A percentile compares a stretch with the other conserved stretches of the same genome.
These are phyloP conservation scores for Drosophila pallidifrons DNA, from an alignment of 1,140 invertebrate genomes.

Conservation along the genomic window DNA sequence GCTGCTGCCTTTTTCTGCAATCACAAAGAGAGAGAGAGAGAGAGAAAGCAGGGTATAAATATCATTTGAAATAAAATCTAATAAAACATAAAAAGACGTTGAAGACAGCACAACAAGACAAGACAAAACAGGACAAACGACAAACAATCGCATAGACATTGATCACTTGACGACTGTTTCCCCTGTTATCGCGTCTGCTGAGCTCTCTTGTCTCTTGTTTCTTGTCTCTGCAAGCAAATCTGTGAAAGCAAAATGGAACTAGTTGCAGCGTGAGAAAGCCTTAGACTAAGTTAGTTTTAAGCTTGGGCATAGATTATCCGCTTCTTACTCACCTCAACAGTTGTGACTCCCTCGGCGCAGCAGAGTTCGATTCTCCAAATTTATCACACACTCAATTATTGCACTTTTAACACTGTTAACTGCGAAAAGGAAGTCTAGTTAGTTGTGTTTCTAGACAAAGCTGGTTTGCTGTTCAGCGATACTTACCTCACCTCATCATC, in stretches of 20 bases:
- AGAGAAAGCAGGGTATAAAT: background rate
- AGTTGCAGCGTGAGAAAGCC: background rate
- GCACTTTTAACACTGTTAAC: slow-evolving; percentile 23
- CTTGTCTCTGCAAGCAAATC: slow-evolving; percentile 42
- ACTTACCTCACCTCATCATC: slow-evolving; percentile 95
- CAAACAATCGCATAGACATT: slow-evolving; percentile 64
- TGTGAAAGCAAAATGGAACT: slow-evolving; percentile 55
- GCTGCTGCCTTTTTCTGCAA: slow-evolving; percentile 73
- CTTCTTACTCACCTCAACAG: slow-evolving; percentile 27
- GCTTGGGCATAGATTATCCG: too few relatives aligned
- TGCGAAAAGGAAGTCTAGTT: slow-evolving; percentile 3
- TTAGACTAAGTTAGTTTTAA: background rate
- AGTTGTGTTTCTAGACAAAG: background rate
- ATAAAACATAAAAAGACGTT: too few relatives aligned
- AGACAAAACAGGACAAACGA: slow-evolving; percentile 30
- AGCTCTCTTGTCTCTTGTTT: background rate
- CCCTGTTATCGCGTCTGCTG: background rate
- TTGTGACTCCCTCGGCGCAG: background rate
- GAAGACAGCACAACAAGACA: slow-evolving; percentile 33
- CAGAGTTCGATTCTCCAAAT: background rate
- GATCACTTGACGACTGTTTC: slow-evolving; percentile 51
- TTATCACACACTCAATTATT: slow-evolving; percentile 8
- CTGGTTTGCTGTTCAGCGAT: slow-evolving; percentile 52
- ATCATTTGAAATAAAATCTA: too few relatives aligned
- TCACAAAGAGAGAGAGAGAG: background rate